Conservation (phyloP, 2,888 invertebrate genomes). For the Ichneumoninae sp. region DNA sequence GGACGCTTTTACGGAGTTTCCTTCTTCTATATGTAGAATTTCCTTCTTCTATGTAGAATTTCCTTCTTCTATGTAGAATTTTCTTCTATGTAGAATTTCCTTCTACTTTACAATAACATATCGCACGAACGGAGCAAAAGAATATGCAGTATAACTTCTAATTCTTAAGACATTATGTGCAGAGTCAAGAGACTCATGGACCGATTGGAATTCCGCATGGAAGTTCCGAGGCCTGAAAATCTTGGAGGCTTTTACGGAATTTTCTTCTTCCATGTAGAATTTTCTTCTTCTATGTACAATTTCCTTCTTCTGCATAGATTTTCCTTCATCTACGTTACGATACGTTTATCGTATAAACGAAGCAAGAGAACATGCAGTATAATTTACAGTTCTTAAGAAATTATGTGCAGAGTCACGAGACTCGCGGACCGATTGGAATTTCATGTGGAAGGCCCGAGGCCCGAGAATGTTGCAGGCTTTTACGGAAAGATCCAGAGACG, state of each 20-base stretch:
- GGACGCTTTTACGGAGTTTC: not conserved
- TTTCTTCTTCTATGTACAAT: too few species aligned
- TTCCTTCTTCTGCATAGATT: too few species aligned
- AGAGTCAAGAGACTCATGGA: constrained; percentile 32
- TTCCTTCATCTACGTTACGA: too few species aligned
- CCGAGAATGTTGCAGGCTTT: not conserved
- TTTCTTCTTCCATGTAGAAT: too few species aligned
- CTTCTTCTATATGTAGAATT: too few species aligned
- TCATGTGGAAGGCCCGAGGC: not conserved
- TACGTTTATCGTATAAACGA: not conserved
- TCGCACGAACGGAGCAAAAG: not conserved
- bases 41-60: too few species aligned
- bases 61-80: too few species aligned
- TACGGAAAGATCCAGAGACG: constrained; percentile 49
- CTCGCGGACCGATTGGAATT: constrained; percentile 23
- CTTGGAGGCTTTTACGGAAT: constrained; percentile 4
- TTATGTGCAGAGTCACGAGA: constrained; percentile 13
- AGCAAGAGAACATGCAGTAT: not conserved
- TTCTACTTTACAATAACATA: not conserved
- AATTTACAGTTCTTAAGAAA: too few species aligned
- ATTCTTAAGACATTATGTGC: constrained; percentile 5
- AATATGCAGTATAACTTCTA: not conserved
- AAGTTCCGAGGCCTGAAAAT: not conserved
- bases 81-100: not conserved
- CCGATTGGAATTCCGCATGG: constrained; percentile 7